A percentile compares a stretch with the other conserved stretches of the same genome.
Evolutionary conservation across 92 coral and sea anemone genomes (phyloP).

Genomic region (Porites cylindrica): DNA sequence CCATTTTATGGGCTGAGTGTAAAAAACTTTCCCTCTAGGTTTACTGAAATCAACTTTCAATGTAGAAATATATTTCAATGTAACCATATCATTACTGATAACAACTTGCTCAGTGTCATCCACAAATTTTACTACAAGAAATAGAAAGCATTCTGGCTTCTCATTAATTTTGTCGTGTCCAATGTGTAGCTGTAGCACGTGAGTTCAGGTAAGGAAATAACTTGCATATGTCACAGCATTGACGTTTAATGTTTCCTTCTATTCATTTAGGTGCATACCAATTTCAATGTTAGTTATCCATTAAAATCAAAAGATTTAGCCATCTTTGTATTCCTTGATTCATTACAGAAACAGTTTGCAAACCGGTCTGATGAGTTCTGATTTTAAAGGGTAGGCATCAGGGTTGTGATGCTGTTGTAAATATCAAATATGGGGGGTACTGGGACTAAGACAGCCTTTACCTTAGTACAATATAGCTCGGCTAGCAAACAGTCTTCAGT

Average conservation of each 20-base stretch:
- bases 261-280: neutral
- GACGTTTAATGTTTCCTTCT: slow-evolving; percentile 1
- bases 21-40: neutral
- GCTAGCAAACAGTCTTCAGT: too few relatives aligned
- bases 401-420: too few relatives aligned
- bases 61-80: neutral
- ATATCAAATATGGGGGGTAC: too few relatives aligned
- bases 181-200: slow-evolving; percentile 1
- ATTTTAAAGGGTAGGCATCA: neutral
- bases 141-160: too few relatives aligned
- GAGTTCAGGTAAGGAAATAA: slow-evolving; percentile 11
- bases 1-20: neutral
- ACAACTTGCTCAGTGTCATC: neutral
- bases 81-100: slow-evolving; percentile 3
- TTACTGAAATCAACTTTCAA: slow-evolving; percentile 6
- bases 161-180: neutral
- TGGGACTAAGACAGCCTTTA: too few relatives aligned
- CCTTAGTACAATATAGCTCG: too few relatives aligned
- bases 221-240: neutral
- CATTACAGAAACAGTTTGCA: too few relatives aligned
- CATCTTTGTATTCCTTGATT: too few relatives aligned
- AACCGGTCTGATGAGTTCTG: too few relatives aligned
- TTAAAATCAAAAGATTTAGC: too few relatives aligned
- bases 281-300: neutral
- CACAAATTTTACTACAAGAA: too few relatives aligned